These are phyloP conservation scores for Malurus splendens DNA, from an alignment of 2,797 vertebrate species.

Conservation along the genomic window DNA sequence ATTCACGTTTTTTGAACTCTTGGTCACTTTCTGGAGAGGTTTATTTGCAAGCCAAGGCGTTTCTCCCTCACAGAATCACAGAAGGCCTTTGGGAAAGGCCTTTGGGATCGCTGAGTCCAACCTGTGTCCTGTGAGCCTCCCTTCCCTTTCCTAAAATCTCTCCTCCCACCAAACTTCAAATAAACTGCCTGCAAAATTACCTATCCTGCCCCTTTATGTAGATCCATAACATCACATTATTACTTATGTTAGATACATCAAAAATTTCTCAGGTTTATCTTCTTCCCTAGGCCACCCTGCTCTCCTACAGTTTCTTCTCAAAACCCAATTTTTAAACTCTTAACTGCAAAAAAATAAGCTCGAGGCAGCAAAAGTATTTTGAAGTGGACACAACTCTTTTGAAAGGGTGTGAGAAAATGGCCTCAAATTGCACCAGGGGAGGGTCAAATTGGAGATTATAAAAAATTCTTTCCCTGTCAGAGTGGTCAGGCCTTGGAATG, in stretches of 20 bases:
- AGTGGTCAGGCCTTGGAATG: not conserved
- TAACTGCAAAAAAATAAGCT: not conserved
- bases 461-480: fast-evolving
- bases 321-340: not conserved
- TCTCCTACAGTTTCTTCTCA: not conserved
- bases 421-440: fast-evolving
- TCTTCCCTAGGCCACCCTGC: not conserved
- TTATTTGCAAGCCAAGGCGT: not conserved
- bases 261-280: not conserved
- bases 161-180: not conserved
- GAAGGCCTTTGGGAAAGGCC: not conserved
- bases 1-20: not conserved
- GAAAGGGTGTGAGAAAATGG: not conserved
- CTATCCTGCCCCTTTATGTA: not conserved
- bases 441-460: fast-evolving
- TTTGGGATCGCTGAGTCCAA: not conserved
- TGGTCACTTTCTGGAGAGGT: not conserved
- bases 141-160: not conserved
- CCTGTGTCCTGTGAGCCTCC: not conserved
- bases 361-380: not conserved
- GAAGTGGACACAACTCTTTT: not conserved
- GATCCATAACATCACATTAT: not conserved
- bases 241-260: not conserved
- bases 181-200: not conserved
- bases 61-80: not conserved